These are phyloP conservation scores for Plagiodera versicolora DNA, from an alignment of 2,888 invertebrate species.

Conservation along the genomic window DNA sequence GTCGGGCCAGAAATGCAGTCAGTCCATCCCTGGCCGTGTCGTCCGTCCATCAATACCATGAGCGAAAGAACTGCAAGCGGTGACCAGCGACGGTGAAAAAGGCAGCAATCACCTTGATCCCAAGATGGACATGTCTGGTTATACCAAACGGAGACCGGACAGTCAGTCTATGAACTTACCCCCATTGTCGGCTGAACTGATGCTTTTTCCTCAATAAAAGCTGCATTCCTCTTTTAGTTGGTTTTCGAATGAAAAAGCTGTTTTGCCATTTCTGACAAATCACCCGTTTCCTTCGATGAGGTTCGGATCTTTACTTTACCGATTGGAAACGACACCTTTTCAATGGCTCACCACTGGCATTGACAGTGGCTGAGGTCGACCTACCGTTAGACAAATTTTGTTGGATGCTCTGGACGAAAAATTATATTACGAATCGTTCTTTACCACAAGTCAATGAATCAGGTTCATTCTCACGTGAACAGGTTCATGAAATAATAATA, in stretches of 20 bases:
- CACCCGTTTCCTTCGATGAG: conserved; percentile 32
- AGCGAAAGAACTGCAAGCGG: conserved; percentile 19
- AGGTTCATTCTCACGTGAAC: too few species aligned
- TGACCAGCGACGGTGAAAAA: conserved; percentile 34
- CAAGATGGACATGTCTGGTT: conserved; percentile 50
- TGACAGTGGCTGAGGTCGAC: too few species aligned
- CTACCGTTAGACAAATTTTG: too few species aligned
- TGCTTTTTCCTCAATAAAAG: conserved; percentile 52
- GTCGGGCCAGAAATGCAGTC: not conserved
- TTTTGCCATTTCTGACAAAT: conserved; percentile 51
- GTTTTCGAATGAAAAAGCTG: conserved; percentile 51
- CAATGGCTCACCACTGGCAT: too few species aligned
- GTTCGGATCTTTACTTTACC: conserved; percentile 11
- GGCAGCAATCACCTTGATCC: conserved; percentile 47
- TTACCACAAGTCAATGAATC: too few species aligned
- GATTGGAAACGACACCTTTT: not conserved
- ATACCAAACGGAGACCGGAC: conserved; percentile 34
- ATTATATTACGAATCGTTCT: too few species aligned
- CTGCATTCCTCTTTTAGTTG: conserved; percentile 50
- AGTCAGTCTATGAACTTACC: conserved; percentile 50
- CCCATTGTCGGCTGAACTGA: conserved; percentile 44
- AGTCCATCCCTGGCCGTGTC: conserved; percentile 20
- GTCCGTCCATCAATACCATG: conserved; percentile 36
- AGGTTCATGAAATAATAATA: too few species aligned
- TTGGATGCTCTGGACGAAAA: too few species aligned